Conservation (phyloP, 2,888 invertebrate genomes). For the Aporophyla nigra region DNA sequence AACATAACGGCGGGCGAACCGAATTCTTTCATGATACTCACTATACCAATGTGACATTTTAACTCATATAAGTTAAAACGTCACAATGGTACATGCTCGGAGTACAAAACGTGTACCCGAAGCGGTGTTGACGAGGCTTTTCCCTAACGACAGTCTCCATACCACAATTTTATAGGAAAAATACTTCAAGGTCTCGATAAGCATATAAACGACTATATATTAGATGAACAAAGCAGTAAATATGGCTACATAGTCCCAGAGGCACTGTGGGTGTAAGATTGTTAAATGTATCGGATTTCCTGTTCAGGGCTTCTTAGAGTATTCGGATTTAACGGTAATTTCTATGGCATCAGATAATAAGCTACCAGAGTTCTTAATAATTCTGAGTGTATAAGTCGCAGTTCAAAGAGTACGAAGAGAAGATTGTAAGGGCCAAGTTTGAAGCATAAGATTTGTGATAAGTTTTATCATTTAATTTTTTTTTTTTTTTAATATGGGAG, state of each 20-base stretch:
- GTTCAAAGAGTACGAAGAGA: no score
- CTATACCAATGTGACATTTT: no score
- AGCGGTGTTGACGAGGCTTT: neutral
- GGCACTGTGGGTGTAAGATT: slow-evolving; percentile 28
- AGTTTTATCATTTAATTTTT: no score
- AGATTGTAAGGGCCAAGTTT: no score
- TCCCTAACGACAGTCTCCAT: neutral
- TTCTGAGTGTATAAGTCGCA: no score
- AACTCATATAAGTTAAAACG: no score
- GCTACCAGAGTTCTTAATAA: no score
- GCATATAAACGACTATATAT: slow-evolving; percentile 21
- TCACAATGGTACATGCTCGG: no score
- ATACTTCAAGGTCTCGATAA: neutral
- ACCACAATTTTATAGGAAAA: slow-evolving; percentile 10
- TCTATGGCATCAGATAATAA: neutral
- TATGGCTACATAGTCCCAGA: slow-evolving; percentile 30
- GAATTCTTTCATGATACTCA: no score
- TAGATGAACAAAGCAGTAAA: slow-evolving; percentile 35
- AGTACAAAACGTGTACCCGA: neutral
- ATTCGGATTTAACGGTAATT: neutral
- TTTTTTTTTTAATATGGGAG: no score
- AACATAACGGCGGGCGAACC: no score
- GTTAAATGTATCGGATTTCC: slow-evolving; percentile 39
- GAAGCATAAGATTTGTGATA: no score
- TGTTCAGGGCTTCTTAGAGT: neutral